Percentiles rank a stretch among this genome's conserved stretches.
Evolutionary conservation across 2,113 vertebrate genomes (phyloP).

Genomic region (Cryptotis parvus): DNA sequence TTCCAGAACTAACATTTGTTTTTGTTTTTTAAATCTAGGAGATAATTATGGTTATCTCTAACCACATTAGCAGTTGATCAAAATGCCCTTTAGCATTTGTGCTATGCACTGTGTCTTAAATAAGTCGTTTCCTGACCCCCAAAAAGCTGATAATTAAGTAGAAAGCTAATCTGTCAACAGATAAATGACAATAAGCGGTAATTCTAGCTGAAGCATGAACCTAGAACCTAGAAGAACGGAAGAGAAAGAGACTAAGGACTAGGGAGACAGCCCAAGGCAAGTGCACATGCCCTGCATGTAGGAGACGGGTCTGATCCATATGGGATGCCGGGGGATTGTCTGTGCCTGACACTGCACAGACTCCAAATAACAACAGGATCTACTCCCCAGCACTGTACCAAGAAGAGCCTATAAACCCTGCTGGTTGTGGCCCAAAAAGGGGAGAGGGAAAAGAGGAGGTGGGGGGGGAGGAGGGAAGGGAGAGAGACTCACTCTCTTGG

Average conservation of each 20-base stretch:
- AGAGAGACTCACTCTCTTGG: not conserved
- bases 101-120: not conserved
- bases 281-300: too few species aligned
- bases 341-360: too few species aligned
- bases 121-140: not conserved
- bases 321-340: too few species aligned
- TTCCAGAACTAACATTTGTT: not conserved
- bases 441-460: too few species aligned
- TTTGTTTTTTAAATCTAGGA: conserved; percentile 36
- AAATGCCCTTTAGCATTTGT: not conserved
- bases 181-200: not conserved
- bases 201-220: conserved; percentile 36
- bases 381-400: too few species aligned
- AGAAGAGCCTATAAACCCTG: too few species aligned
- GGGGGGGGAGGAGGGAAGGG: too few species aligned
- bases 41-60: conserved; percentile 35
- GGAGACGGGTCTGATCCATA: too few species aligned
- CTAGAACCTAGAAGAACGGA: not conserved
- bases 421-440: too few species aligned
- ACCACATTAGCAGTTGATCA: conserved; percentile 36
- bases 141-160: not conserved
- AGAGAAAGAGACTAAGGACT: not conserved
- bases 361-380: too few species aligned
- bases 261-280: too few species aligned
- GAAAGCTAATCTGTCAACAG: not conserved